Percentiles rank a stretch among this genome's conserved stretches.
phyloP scores from a whole-genome alignment of 1,140 invertebrate species.

The Ericerus pela region DNA sequence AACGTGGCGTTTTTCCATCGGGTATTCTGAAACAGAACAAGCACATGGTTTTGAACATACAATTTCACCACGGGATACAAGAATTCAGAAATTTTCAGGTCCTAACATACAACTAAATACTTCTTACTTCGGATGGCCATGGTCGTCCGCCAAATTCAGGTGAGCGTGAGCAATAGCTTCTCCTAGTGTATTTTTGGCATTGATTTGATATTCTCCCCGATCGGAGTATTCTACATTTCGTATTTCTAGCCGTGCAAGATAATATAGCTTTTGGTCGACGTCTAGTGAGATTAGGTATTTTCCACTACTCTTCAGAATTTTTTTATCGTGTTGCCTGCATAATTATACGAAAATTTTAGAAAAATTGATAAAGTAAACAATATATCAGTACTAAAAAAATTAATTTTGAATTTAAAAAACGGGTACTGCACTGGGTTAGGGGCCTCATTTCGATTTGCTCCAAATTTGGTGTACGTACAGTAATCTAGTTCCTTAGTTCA shows the following conservation, averaged over 20 bases:
- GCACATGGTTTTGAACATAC: too few relatives aligned
- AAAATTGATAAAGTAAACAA: not conserved
- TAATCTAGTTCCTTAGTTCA: too few relatives aligned
- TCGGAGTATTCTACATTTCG: conserved; percentile 65
- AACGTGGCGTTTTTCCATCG: conserved; percentile 84
- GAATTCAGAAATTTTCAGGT: not conserved
- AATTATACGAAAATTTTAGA: not conserved
- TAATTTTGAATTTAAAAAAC: too few relatives aligned
- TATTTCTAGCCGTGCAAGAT: conserved; percentile 73
- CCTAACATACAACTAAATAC: not conserved
- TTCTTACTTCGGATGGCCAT: conserved; percentile 63
- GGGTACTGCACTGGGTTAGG: too few relatives aligned
- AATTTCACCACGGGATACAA: not conserved
- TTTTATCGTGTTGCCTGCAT: conserved; percentile 41
- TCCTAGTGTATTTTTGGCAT: conserved; percentile 82
- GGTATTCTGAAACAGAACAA: conserved; percentile 53
- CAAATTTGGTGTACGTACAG: too few relatives aligned
- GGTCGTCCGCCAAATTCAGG: conserved; percentile 63
- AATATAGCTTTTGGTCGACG: conserved; percentile 74
- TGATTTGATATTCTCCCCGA: conserved; percentile 82
- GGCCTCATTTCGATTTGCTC: too few relatives aligned
- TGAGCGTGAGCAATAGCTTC: conserved; percentile 88
- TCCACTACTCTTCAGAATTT: conserved; percentile 51
- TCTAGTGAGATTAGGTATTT: conserved; percentile 63
- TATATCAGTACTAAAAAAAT: too few relatives aligned